These are phyloP conservation scores for Callaeas wilsoni DNA, from an alignment of 2,113 vertebrate species.

Conservation along the genomic window DNA sequence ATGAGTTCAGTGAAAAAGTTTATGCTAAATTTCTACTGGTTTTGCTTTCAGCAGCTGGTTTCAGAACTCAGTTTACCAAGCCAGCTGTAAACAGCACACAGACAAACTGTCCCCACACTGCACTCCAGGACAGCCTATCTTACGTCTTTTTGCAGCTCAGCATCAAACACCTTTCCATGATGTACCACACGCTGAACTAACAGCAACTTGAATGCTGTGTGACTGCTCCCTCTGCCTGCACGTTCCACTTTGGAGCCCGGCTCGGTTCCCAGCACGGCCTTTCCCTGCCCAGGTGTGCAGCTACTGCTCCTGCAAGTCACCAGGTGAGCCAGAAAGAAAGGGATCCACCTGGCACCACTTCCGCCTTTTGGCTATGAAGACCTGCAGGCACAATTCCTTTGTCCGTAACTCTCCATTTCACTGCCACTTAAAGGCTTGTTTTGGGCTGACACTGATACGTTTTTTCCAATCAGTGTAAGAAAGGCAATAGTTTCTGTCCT, in stretches of 20 bases:
- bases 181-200: fast-evolving
- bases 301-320: background rate
- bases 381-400: background rate
- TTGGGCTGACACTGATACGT: background rate
- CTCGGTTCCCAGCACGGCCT: background rate
- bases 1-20: background rate
- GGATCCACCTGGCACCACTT: background rate
- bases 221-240: background rate
- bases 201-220: background rate
- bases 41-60: background rate
- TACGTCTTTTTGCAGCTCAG: background rate
- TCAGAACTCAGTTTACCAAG: background rate
- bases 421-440: background rate
- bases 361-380: background rate
- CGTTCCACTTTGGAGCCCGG: background rate
- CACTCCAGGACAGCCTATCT: background rate
- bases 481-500: background rate
- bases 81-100: background rate
- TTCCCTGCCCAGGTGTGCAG: background rate
- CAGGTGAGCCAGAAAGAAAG: background rate
- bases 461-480: background rate
- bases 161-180: background rate
- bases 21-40: background rate
- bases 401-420: background rate
- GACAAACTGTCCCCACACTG: background rate